A percentile compares a stretch with the other conserved stretches of the same genome.
These are phyloP conservation scores for Halcyon malimbica DNA, from an alignment of 2,113 vertebrate genomes.

Conservation along the genomic window DNA sequence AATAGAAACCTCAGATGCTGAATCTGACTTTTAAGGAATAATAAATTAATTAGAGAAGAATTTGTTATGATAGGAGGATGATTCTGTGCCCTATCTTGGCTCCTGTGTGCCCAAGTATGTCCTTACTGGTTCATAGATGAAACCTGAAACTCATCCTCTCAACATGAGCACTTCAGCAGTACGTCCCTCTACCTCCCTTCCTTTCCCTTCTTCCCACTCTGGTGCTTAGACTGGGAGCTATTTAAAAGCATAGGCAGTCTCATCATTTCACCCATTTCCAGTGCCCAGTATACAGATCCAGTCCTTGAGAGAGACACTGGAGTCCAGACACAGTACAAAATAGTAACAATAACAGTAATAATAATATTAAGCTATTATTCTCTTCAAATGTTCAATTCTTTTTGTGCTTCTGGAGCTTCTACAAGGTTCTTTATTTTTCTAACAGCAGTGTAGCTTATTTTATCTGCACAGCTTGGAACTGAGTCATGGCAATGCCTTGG, in stretches of 20 bases:
- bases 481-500: neutral
- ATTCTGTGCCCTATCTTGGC: neutral
- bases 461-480: conserved; percentile 1
- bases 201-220: neutral
- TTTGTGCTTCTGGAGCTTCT: neutral
- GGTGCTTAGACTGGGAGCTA: neutral
- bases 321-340: neutral
- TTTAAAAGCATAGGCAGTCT: neutral
- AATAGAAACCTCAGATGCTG: neutral
- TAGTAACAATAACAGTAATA: neutral
- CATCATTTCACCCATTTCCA: neutral
- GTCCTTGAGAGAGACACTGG: neutral
- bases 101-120: neutral
- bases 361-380: neutral
- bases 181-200: neutral
- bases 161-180: neutral
- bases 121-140: neutral
- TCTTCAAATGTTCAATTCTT: neutral
- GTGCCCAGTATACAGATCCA: neutral
- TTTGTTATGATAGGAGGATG: neutral
- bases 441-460: neutral
- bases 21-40: neutral
- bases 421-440: neutral
- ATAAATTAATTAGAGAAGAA: neutral
- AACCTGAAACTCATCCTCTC: neutral